Percentiles rank a stretch among this genome's conserved stretches.
Evolutionary conservation across 2,797 vertebrate species (phyloP).

Genomic region (Neosilurus hyrtlii): DNA sequence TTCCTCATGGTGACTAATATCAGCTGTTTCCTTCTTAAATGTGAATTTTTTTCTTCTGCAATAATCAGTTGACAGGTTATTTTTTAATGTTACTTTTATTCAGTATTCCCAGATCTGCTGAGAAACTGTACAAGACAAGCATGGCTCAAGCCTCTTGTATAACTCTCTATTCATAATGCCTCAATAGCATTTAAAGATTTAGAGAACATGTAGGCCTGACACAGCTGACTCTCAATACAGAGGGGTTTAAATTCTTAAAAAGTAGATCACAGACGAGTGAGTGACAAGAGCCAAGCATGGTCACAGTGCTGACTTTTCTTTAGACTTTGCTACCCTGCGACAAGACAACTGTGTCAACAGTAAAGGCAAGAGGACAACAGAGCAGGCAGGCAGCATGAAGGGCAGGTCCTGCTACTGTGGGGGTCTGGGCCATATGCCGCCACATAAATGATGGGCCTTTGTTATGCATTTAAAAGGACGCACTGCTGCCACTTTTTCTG

Average conservation of each 20-base stretch:
- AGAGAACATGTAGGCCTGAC: conserved; percentile 2
- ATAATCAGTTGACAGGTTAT: not conserved
- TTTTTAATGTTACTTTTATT: not conserved
- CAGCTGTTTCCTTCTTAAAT: not conserved
- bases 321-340: conserved; percentile 39
- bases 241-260: conserved; percentile 35
- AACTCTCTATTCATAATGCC: conserved; percentile 4
- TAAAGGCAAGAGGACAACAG: conserved; percentile 46
- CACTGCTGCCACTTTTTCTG: conserved; percentile 56
- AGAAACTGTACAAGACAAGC: conserved; percentile 21
- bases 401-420: conserved; percentile 50
- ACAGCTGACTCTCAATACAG: not conserved
- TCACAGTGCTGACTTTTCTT: conserved; percentile 12
- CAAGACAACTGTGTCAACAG: conserved; percentile 57
- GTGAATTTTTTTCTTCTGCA: not conserved
- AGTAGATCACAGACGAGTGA: conserved; percentile 57
- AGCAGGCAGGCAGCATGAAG: conserved; percentile 47
- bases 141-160: not conserved
- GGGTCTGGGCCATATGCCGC: conserved; percentile 59
- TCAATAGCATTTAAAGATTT: conserved; percentile 4
- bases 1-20: conserved; percentile 15
- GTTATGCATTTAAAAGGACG: conserved; percentile 60
- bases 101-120: conserved; percentile 1
- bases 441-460: conserved; percentile 61
- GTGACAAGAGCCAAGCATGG: conserved; percentile 32